A percentile compares a stretch with the other conserved stretches of the same genome.
Conservation (phyloP, 30 jellyfish, hydroid and myxozoan species). For the Chrysaora quinquecirrha region DNA sequence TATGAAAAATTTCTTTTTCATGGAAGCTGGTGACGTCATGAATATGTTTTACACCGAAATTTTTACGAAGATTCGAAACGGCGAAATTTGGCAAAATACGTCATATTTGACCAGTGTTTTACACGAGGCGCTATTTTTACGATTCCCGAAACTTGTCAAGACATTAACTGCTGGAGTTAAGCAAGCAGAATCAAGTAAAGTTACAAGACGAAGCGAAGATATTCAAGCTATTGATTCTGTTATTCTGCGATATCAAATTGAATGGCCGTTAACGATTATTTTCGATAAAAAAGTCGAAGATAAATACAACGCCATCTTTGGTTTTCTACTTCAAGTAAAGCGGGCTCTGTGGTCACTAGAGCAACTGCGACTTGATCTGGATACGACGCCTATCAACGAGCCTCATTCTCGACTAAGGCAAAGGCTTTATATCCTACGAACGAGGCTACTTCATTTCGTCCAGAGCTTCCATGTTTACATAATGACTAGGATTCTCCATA, state of each 20-base stretch:
- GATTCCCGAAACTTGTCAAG: slow-evolving; percentile 65
- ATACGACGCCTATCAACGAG: background rate
- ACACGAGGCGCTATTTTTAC: slow-evolving; percentile 78
- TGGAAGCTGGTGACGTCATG: slow-evolving; percentile 91
- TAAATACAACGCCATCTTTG: slow-evolving; percentile 69
- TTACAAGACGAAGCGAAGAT: background rate
- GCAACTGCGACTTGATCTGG: slow-evolving; percentile 63
- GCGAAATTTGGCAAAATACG: slow-evolving; percentile 72
- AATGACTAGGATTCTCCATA: slow-evolving; percentile 77
- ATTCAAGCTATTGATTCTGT: slow-evolving; percentile 40
- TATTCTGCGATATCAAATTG: slow-evolving; percentile 43
- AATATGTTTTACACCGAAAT: slow-evolving; percentile 71
- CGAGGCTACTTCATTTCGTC: slow-evolving; percentile 82
- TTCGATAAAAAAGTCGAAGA: slow-evolving; percentile 73
- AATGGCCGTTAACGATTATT: slow-evolving; percentile 83
- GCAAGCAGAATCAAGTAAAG: slow-evolving; percentile 26
- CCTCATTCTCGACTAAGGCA: slow-evolving; percentile 17
- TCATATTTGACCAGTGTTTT: slow-evolving; percentile 75
- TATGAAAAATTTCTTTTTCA: slow-evolving; percentile 74
- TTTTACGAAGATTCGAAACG: slow-evolving; percentile 69
- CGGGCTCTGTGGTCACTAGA: slow-evolving; percentile 89
- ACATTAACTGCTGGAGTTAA: slow-evolving; percentile 44
- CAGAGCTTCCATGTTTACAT: slow-evolving; percentile 80
- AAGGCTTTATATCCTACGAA: slow-evolving; percentile 63
- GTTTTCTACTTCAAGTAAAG: slow-evolving; percentile 78